Evolutionary conservation across 2,888 invertebrate genomes (phyloP).

Genomic region (Phytoseiulus persimilis): DNA sequence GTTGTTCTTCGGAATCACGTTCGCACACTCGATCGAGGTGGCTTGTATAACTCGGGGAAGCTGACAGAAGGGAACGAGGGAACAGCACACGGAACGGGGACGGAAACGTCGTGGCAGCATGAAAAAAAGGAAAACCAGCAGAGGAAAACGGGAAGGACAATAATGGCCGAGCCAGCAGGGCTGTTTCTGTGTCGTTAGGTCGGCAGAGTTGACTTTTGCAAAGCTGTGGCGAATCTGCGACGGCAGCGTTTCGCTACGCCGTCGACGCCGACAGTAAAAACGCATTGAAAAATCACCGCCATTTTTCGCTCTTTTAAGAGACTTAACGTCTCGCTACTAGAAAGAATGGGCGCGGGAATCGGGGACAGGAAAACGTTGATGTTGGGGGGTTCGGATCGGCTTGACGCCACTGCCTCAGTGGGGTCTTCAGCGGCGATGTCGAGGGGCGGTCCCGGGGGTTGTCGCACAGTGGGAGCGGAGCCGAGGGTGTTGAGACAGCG

Average conservation of each 20-base stretch:
- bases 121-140: background rate
- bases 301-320: background rate
- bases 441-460: background rate
- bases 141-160: background rate
- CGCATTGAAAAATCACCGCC: background rate
- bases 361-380: background rate
- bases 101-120: background rate
- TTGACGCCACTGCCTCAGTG: background rate
- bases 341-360: background rate
- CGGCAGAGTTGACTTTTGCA: background rate
- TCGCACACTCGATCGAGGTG: background rate
- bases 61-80: background rate
- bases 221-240: background rate
- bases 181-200: slow-evolving; percentile 5
- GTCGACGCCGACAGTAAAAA: background rate
- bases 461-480: background rate
- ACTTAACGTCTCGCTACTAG: background rate
- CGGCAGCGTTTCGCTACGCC: background rate
- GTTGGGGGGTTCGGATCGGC: background rate
- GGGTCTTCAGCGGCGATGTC: background rate
- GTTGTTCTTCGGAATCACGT: background rate
- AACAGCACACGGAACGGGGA: background rate
- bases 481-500: background rate
- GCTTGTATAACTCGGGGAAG: background rate
- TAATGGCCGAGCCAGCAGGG: background rate